A percentile compares a stretch with the other conserved stretches of the same genome.
phyloP scores from a whole-genome alignment of 2,888 invertebrate genomes.

The Epirrhoe alternata region DNA sequence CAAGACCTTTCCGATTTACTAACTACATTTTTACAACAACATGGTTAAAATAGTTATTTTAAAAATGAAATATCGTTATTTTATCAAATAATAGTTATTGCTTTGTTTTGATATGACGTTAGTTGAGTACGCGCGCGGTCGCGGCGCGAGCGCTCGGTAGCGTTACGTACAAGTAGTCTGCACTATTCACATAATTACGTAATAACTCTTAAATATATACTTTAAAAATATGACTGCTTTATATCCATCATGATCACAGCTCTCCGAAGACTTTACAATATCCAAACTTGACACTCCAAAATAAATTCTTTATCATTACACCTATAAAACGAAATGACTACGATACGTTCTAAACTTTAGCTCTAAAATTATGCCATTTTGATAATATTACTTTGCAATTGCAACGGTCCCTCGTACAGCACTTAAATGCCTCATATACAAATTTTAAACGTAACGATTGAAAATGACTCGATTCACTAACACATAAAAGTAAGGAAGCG shows the following conservation, averaged over 20 bases:
- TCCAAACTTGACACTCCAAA: constrained; percentile 82
- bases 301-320: constrained; percentile 84
- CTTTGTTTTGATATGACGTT: constrained; percentile 82
- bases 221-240: constrained; percentile 85
- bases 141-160: constrained; percentile 24
- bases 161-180: constrained; percentile 59
- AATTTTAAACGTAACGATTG: constrained; percentile 75
- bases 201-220: constrained; percentile 82
- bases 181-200: constrained; percentile 75
- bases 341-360: constrained; percentile 79
- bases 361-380: constrained; percentile 85
- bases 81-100: constrained; percentile 84
- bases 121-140: constrained; percentile 61
- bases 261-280: constrained; percentile 83
- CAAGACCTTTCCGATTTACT: constrained; percentile 80
- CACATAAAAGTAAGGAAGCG: constrained; percentile 71
- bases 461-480: constrained; percentile 69
- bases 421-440: constrained; percentile 83
- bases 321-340: constrained; percentile 85
- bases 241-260: constrained; percentile 84
- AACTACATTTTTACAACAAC: constrained; percentile 82
- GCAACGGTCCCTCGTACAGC: constrained; percentile 85
- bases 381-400: constrained; percentile 84
- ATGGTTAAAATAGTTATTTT: constrained; percentile 82
- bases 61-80: constrained; percentile 76